Evolutionary conservation across 1,140 invertebrate genomes (phyloP).

Genomic region (Cotesia chilonis): DNA sequence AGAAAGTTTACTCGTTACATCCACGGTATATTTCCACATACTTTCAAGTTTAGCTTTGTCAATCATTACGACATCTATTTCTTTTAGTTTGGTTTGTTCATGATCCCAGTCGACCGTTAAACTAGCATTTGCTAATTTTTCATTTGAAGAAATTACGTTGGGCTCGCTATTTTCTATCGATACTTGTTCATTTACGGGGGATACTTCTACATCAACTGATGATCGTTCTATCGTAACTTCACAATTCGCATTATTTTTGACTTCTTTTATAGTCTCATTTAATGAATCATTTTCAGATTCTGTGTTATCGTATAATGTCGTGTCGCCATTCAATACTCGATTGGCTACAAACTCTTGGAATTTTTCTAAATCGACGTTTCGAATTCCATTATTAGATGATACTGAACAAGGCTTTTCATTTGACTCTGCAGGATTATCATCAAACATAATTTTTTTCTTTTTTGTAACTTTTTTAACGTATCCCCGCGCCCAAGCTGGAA

Average conservation of each 20-base stretch:
- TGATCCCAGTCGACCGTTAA: conserved; percentile 57
- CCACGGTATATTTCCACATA: conserved; percentile 68
- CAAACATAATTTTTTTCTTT: conserved; percentile 61
- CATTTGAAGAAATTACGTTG: conserved; percentile 46
- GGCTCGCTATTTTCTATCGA: conserved; percentile 43
- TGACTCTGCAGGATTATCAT: conserved; percentile 45
- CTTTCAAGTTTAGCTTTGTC: conserved; percentile 70
- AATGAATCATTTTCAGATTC: conserved; percentile 55
- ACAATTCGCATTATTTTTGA: conserved; percentile 28
- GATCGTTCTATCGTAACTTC: conserved; percentile 35
- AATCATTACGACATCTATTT: conserved; percentile 67
- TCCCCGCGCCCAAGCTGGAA: conserved; percentile 62
- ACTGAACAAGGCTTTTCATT: conserved; percentile 38
- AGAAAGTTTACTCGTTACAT: conserved; percentile 66
- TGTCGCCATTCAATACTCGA: conserved; percentile 57
- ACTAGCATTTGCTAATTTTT: conserved; percentile 55
- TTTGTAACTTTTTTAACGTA: conserved; percentile 60
- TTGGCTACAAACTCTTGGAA: conserved; percentile 61
- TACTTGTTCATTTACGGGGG: conserved; percentile 41
- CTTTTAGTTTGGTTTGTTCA: conserved; percentile 53
- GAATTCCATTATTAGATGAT: conserved; percentile 41
- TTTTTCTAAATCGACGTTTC: conserved; percentile 58
- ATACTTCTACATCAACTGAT: conserved; percentile 42
- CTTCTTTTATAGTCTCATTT: conserved; percentile 45
- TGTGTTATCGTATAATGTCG: conserved; percentile 50